These are phyloP conservation scores for Ips typographus DNA, from an alignment of 1,140 invertebrate species.

Conservation along the genomic window DNA sequence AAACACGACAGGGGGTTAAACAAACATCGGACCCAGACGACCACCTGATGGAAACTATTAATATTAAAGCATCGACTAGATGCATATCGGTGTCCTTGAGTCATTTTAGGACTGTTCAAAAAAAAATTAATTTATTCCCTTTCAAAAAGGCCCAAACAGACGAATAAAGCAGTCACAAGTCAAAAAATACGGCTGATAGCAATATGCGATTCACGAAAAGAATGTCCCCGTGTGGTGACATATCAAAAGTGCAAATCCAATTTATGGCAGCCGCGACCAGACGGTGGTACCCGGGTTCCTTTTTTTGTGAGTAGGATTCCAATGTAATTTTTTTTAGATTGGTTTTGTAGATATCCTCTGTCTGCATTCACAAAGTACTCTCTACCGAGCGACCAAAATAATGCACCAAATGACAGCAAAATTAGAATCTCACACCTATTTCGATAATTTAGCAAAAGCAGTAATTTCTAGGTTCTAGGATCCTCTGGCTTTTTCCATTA, in stretches of 20 bases:
- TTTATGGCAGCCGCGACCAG: not conserved
- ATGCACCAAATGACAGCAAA: too few relatives aligned
- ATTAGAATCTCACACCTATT: not conserved
- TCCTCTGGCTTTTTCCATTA: too few relatives aligned
- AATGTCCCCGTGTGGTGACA: slow-evolving; percentile 14
- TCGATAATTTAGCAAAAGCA: slow-evolving; percentile 1
- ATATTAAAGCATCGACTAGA: not conserved
- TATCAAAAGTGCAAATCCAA: slow-evolving; percentile 7
- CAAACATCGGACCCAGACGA: not conserved
- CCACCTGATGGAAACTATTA: slow-evolving; percentile 6
- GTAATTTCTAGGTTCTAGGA: not conserved
- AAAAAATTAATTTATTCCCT: too few relatives aligned
- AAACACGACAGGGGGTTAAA: slow-evolving; percentile 5
- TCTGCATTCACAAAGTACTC: not conserved
- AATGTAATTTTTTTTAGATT: slow-evolving; percentile 16
- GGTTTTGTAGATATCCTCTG: not conserved
- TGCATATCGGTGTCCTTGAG: not conserved
- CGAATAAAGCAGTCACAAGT: not conserved
- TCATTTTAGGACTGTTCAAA: too few relatives aligned
- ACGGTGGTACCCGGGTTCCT: not conserved
- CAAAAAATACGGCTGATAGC: not conserved
- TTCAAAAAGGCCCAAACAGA: too few relatives aligned
- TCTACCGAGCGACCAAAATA: too few relatives aligned
- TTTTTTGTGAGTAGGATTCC: not conserved
- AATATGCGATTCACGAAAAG: slow-evolving; percentile 21